A percentile compares a stretch with the other conserved stretches of the same genome.
Conservation (phyloP, 2,888 invertebrate species). For the Eledona agricola region DNA sequence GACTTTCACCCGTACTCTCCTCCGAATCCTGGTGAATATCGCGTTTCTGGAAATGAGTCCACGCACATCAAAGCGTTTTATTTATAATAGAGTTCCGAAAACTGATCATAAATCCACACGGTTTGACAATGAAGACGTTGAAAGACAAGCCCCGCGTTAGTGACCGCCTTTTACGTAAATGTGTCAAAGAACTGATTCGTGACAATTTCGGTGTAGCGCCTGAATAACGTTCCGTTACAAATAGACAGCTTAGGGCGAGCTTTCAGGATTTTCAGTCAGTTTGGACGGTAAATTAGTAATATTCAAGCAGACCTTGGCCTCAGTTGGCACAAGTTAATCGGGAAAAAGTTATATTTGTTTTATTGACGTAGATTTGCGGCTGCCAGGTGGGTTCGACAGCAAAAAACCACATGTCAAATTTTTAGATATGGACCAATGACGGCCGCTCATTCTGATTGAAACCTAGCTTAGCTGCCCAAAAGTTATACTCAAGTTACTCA, state of each 20-base stretch:
- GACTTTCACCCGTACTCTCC: too few species aligned
- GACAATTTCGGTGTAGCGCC: conserved; percentile 13
- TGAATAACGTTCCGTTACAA: conserved; percentile 11
- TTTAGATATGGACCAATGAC: too few species aligned
- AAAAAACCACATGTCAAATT: conserved; percentile 6
- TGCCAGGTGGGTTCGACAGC: conserved; percentile 17
- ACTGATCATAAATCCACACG: conserved; percentile 7
- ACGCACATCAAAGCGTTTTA: too few species aligned
- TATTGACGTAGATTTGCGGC: conserved; percentile 39
- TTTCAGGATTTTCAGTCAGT: conserved; percentile 14
- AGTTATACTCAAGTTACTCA: too few species aligned
- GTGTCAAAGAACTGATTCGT: conserved; percentile 23
- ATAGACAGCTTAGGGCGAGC: conserved; percentile 8
- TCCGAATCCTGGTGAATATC: too few species aligned
- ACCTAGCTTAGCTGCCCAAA: too few species aligned
- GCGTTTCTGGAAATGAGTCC: too few species aligned
- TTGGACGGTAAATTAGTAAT: conserved; percentile 31
- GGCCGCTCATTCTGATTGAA: too few species aligned
- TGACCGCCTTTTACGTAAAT: conserved; percentile 30
- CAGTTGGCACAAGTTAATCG: conserved; percentile 37
- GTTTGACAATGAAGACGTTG: conserved; percentile 6
- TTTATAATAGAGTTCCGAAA: conserved; percentile 24
- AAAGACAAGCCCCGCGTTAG: conserved; percentile 14
- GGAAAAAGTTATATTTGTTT: conserved; percentile 37
- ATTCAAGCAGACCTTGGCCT: conserved; percentile 36